Conservation (phyloP, 2,113 vertebrate genomes). For the Galemys pyrenaicus region DNA sequence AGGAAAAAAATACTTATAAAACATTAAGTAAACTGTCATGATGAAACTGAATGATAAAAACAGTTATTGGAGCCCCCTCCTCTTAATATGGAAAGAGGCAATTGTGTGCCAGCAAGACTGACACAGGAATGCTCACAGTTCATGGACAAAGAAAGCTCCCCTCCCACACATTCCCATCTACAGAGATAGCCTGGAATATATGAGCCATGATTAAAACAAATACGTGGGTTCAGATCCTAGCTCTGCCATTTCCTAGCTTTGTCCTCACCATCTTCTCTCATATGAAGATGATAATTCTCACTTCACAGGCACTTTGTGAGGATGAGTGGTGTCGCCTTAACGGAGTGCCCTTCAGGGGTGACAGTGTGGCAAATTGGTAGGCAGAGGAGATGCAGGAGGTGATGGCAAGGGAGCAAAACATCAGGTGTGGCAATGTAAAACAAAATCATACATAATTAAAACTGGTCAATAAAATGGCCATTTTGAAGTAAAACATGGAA, state of each 20-base stretch:
- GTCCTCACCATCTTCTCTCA: not conserved
- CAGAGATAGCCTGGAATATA: not conserved
- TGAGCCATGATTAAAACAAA: not conserved
- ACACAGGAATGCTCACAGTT: not conserved
- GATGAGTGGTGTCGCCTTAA: no score
- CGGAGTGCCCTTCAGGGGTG: not conserved
- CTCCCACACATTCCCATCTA: not conserved
- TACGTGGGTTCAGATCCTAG: not conserved
- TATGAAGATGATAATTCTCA: not conserved
- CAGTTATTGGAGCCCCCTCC: not conserved
- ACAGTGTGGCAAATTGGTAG: not conserved
- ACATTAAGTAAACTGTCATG: constrained; percentile 1
- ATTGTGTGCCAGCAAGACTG: not conserved
- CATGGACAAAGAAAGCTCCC: not conserved
- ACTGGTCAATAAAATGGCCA: not conserved
- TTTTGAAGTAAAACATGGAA: not conserved
- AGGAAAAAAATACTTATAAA: constrained; percentile 23
- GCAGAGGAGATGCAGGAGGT: not conserved
- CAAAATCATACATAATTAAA: not conserved
- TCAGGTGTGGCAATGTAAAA: not conserved
- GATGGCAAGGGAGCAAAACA: not conserved
- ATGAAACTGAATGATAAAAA: not conserved
- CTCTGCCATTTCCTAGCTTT: not conserved
- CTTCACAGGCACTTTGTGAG: not conserved
- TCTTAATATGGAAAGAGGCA: not conserved